phyloP scores from a whole-genome alignment of 2,113 vertebrate species.

The Ondatra zibethicus region DNA sequence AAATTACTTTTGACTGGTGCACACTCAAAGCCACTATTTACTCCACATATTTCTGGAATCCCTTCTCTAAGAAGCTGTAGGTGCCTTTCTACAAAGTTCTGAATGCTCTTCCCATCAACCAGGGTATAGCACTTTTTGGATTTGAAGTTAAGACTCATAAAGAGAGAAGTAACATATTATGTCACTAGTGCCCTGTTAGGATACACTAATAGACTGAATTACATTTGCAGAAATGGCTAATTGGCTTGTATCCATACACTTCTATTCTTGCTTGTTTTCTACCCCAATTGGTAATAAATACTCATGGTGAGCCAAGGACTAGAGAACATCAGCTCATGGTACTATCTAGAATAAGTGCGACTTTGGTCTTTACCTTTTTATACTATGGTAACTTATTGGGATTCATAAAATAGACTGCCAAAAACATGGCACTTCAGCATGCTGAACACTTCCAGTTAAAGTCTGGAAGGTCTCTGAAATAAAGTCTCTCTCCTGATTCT shows the following conservation, averaged over 20 bases:
- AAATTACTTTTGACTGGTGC: neutral
- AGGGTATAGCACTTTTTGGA: neutral
- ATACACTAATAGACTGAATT: neutral
- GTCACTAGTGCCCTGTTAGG: neutral
- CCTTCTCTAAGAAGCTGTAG: conserved; percentile 14
- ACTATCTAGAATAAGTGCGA: neutral
- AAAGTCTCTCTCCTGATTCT: neutral
- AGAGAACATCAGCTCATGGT: neutral
- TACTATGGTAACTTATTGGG: neutral
- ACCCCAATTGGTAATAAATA: neutral
- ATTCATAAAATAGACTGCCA: neutral
- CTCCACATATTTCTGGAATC: conserved; percentile 1
- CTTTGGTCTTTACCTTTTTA: neutral
- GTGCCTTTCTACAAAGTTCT: conserved; percentile 1
- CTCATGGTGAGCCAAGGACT: neutral
- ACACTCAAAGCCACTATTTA: neutral
- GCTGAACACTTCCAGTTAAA: neutral
- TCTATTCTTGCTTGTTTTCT: neutral
- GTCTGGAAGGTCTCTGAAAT: neutral
- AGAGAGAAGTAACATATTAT: neutral
- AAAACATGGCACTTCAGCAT: neutral
- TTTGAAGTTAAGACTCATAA: neutral
- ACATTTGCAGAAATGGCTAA: conserved; percentile 4
- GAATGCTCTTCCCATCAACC: neutral
- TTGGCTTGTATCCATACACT: neutral